Base-by-base conservation (phyloP, 92 coral and sea anemone species). In the Porites evermanni region DNA sequence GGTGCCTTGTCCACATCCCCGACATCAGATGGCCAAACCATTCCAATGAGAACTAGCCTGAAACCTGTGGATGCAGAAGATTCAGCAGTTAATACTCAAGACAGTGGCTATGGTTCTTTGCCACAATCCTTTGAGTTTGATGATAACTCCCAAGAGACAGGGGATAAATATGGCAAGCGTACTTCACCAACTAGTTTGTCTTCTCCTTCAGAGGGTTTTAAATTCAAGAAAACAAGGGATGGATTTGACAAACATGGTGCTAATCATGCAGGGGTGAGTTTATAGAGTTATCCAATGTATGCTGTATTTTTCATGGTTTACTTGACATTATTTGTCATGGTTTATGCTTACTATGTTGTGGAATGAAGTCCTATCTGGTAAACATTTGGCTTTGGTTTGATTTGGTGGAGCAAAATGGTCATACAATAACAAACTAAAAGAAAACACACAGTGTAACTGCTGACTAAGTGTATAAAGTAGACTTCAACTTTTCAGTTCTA, bases 121-220 rank as follows among this genome's bases (percentile, higher is more conserved):
- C 88, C 96, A 26, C 93, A 90, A 66, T 87, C 95, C 23, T 84
- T 93, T 76, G 94, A 93, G 52, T 74, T 94, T 83, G 92, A 92
- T 23, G 96, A 90, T 10, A 83, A 93, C 54, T 64, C 96, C 4
- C 93, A 89, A 58, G 92, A 90, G 71, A 83, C 87, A 17, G 83
- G 83, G 10, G 94, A 95, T 70, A 96, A 96, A 78, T 72, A 94
- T 86, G 98, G 98, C 18, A 97, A 97, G 74, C 81, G 99, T 14
- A 89, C 95, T 13, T 97, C 99, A 8, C 98, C 99, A 64, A 95
- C 96, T 5, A 88, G 88, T 63, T 94, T 93, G 2, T 89, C 96
- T 12, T 93, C 96, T 19, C 98, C 98, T 24, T 87, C 98, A n/a
- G 96, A 91, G 61, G 91, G 93, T 18, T 94, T 85, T 65, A 93